Percentiles rank a stretch among this genome's conserved stretches.
These are phyloP conservation scores for Agrilus cyanescens DNA, from an alignment of 2,888 invertebrate genomes.

Conservation along the genomic window DNA sequence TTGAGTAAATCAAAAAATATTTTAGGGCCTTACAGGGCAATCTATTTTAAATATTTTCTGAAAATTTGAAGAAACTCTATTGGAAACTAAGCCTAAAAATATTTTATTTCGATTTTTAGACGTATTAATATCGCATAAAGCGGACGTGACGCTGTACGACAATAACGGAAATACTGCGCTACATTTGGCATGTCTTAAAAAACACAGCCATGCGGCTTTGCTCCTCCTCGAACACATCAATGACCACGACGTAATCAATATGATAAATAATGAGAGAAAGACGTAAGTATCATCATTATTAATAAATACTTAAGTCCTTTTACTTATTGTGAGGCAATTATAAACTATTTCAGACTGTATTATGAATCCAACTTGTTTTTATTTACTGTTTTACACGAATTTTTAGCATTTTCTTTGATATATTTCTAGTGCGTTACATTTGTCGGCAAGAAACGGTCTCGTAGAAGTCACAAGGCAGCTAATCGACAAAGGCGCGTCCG, in stretches of 20 bases:
- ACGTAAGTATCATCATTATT: slow-evolving; percentile 34
- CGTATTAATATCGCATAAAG: slow-evolving; percentile 40
- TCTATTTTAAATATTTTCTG: no score
- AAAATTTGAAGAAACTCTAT: no score
- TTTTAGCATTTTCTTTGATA: not conserved
- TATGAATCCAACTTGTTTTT: not conserved
- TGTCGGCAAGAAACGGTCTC: slow-evolving; percentile 48
- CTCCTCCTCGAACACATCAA: slow-evolving; percentile 42
- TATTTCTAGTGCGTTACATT: slow-evolving; percentile 42
- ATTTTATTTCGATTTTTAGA: no score
- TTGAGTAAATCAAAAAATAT: no score
- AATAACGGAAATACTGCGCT: slow-evolving; percentile 46
- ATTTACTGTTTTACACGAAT: not conserved
- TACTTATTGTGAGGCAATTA: no score
- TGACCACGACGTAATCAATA: slow-evolving; percentile 35
- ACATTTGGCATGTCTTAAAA: slow-evolving; percentile 47
- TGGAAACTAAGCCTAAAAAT: no score
- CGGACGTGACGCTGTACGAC: slow-evolving; percentile 41
- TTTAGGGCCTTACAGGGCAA: no score
- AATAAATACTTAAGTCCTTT: not conserved
- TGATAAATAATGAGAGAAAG: slow-evolving; percentile 42
- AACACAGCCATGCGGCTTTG: slow-evolving; percentile 43
- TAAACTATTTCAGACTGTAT: no score
- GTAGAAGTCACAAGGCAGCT: slow-evolving; percentile 46
- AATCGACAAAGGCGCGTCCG: slow-evolving; percentile 45